Conservation (phyloP, 2,113 vertebrate genomes). For the Zingel zingel region DNA sequence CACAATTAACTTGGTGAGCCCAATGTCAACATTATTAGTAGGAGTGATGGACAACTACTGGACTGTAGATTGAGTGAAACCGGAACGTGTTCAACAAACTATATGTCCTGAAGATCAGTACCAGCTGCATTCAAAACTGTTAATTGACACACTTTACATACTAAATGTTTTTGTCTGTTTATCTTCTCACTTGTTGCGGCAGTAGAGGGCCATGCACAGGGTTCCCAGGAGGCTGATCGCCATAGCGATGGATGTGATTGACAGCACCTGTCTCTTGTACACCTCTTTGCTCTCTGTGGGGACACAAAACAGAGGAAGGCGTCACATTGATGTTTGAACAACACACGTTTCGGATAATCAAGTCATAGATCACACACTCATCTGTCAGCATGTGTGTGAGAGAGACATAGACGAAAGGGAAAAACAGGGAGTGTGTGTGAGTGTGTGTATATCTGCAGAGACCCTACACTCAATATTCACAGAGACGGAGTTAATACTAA, state of each 20-base stretch:
- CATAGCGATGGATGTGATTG: constrained; percentile 95
- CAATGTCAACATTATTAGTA: too few relatives aligned
- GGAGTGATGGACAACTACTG: neutral
- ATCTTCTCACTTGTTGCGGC: constrained; percentile 91
- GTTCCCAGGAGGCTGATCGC: constrained; percentile 95
- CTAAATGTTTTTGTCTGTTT: neutral
- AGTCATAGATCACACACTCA: constrained; percentile 21
- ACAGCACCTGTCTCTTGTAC: constrained; percentile 97
- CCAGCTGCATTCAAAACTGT: neutral
- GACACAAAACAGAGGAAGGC: constrained; percentile 53
- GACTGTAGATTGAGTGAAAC: neutral
- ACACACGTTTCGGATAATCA: constrained; percentile 20
- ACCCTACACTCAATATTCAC: constrained; percentile 23
- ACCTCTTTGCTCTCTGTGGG: constrained; percentile 95
- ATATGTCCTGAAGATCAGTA: neutral
- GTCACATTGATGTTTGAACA: constrained; percentile 55
- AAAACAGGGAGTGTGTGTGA: neutral
- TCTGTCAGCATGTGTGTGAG: neutral
- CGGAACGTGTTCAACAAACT: neutral
- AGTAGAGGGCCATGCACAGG: constrained; percentile 96
- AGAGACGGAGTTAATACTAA: neutral
- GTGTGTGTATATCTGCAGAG: neutral
- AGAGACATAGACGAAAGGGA: neutral
- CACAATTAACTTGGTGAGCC: neutral
- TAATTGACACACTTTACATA: neutral